phyloP scores from a whole-genome alignment of 2,888 invertebrate species.

The Heteromurus nitidus region DNA sequence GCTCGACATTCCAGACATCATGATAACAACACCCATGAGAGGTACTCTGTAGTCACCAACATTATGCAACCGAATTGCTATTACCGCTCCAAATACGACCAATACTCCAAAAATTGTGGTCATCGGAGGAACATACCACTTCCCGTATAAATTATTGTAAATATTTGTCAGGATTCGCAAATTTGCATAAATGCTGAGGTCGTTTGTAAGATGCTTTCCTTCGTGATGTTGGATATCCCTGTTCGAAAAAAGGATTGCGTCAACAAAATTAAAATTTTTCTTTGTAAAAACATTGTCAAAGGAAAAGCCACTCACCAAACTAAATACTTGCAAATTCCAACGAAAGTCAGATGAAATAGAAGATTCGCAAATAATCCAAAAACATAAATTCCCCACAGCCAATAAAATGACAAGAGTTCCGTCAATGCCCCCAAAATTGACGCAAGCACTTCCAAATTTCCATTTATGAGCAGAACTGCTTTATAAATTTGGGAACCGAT shows the following conservation, averaged over 20 bases:
- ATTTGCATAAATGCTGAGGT: background rate
- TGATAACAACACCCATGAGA: background rate
- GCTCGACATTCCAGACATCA: background rate
- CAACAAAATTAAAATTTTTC: background rate
- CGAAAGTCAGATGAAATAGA: background rate
- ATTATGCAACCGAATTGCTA: background rate
- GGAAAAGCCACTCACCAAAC: background rate
- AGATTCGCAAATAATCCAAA: background rate
- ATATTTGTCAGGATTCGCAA: background rate
- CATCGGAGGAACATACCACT: background rate
- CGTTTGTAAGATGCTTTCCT: background rate
- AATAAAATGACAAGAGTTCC: background rate
- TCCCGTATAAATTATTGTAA: conserved; percentile 8
- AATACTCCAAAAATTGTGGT: background rate
- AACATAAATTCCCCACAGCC: background rate
- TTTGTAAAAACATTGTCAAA: background rate
- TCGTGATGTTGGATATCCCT: background rate
- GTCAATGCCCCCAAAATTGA: background rate
- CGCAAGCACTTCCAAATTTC: background rate
- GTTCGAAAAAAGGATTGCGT: background rate
- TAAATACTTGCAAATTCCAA: background rate
- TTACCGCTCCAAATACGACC: background rate
- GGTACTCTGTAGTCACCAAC: background rate
- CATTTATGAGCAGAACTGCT: background rate
- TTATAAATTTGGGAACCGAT: background rate